Evolutionary conservation across 2,797 vertebrate species (phyloP).

Genomic region (Artibeus lituratus): DNA sequence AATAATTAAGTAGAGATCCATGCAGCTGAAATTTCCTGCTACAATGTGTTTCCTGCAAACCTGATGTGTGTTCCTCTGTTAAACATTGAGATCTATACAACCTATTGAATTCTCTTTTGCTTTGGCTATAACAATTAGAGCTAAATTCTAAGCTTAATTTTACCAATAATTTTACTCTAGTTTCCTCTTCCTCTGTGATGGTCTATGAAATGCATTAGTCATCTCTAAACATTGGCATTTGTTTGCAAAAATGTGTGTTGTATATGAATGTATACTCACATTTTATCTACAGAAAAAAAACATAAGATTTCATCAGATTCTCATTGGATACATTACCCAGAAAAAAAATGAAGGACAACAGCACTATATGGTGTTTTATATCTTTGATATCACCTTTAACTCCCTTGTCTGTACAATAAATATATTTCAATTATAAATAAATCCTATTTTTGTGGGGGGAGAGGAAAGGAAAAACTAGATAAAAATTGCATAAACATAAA

Average conservation of each 20-base stretch:
- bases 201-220: not conserved
- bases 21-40: conserved; percentile 19
- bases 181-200: not conserved
- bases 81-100: not conserved
- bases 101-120: not conserved
- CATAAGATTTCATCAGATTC: not conserved
- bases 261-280: not conserved
- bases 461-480: not conserved
- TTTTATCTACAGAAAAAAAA: conserved; percentile 14
- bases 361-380: not conserved
- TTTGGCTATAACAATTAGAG: conserved; percentile 10
- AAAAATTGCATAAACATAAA: not conserved
- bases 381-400: not conserved
- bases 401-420: not conserved
- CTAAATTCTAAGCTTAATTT: not conserved
- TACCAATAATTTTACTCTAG: not conserved
- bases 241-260: not conserved
- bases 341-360: not conserved
- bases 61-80: not conserved
- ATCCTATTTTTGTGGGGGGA: not conserved
- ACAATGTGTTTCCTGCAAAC: conserved; percentile 42
- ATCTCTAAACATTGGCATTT: not conserved
- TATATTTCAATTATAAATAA: conserved; percentile 13
- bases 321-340: not conserved
- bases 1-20: conserved; percentile 54